These are phyloP conservation scores for Pterostichus niger DNA, from an alignment of 2,888 invertebrate species.

Conservation along the genomic window DNA sequence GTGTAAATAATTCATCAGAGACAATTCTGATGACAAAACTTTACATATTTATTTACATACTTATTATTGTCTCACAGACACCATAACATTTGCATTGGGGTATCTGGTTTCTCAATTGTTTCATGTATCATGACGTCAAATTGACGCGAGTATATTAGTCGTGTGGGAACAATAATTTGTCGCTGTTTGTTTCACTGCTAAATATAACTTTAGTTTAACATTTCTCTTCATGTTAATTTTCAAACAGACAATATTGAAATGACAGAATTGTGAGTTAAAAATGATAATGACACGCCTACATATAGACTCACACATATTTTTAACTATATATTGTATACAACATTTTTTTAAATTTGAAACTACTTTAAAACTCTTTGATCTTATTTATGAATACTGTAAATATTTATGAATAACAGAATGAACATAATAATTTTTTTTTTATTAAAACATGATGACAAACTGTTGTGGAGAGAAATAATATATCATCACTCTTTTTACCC, in stretches of 20 bases:
- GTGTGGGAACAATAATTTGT: conserved; percentile 54
- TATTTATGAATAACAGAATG: too few relatives aligned
- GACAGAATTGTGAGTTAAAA: conserved; percentile 29
- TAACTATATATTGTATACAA: too few relatives aligned
- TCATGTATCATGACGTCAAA: conserved; percentile 57
- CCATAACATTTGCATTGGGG: conserved; percentile 28
- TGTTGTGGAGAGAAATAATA: too few relatives aligned
- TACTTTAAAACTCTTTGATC: too few relatives aligned
- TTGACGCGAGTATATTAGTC: background rate
- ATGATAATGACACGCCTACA: conserved; percentile 1
- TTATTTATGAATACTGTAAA: too few relatives aligned
- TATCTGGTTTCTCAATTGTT: conserved; percentile 62
- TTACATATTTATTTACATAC: conserved; percentile 47
- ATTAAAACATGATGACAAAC: too few relatives aligned
- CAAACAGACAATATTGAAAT: conserved; percentile 5
- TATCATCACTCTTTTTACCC: too few relatives aligned
- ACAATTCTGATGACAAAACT: conserved; percentile 31
- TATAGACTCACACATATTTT: background rate
- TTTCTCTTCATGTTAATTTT: background rate
- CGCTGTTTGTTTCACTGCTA: conserved; percentile 51
- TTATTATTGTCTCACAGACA: conserved; percentile 31
- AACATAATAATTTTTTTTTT: too few relatives aligned
- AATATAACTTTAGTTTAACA: conserved; percentile 35
- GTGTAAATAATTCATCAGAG: conserved; percentile 22
- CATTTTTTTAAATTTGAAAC: too few relatives aligned